A percentile compares a stretch with the other conserved stretches of the same genome.
Conservation (phyloP, 92 coral and sea anemone genomes). For the Palythoa grandiflora region DNA sequence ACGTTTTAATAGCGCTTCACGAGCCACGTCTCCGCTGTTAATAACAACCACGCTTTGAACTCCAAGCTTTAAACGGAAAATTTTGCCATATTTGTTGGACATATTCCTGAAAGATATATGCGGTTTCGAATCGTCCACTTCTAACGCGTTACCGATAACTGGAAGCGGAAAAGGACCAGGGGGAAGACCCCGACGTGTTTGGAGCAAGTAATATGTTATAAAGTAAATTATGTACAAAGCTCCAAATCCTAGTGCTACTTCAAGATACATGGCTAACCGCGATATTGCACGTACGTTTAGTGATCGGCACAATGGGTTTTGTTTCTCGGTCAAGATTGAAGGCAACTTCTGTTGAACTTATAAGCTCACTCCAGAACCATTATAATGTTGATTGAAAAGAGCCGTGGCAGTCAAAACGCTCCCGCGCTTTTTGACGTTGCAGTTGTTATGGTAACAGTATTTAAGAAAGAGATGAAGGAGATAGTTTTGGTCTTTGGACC, state of each 20-base stretch:
- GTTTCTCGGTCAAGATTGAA: no score
- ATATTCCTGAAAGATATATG: conserved; percentile 69
- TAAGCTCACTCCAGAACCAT: no score
- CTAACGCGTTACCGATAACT: conserved; percentile 76
- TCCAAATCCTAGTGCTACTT: background rate
- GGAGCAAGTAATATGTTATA: conserved; percentile 27
- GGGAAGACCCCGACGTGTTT: conserved; percentile 67
- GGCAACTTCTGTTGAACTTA: no score
- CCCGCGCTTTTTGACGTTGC: no score
- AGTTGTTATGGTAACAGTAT: no score
- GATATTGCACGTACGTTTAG: background rate
- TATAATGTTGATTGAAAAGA: no score
- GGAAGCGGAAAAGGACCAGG: conserved; percentile 93
- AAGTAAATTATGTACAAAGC: conserved; percentile 18
- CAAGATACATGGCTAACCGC: conserved; percentile 5
- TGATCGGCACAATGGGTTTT: no score
- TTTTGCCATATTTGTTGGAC: conserved; percentile 72
- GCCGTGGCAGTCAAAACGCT: no score
- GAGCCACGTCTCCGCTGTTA: conserved; percentile 74
- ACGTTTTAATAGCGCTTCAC: conserved; percentile 78
- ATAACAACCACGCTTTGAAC: conserved; percentile 72
- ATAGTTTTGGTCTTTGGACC: no score
- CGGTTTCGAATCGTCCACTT: conserved; percentile 67
- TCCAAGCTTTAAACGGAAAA: conserved; percentile 77
- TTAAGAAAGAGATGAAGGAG: no score